Conservation (phyloP, 1,140 invertebrate species). For the Euborellia annulipes region DNA sequence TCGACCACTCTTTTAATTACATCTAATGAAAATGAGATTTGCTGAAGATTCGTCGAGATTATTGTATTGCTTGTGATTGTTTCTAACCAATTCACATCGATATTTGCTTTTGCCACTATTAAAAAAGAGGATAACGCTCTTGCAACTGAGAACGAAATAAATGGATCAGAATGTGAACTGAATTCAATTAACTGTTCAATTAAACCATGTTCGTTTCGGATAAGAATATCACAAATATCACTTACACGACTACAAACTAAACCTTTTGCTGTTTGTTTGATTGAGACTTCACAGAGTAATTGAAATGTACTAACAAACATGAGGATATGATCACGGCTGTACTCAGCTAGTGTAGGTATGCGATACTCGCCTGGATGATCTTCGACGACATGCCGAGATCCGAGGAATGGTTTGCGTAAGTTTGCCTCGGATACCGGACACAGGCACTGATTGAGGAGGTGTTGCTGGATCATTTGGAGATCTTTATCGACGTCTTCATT, state of each 20-base stretch:
- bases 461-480: constrained; percentile 10
- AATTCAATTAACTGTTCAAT: constrained; percentile 68
- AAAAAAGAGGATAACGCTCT: constrained; percentile 66
- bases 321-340: constrained; percentile 51
- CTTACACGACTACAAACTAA: constrained; percentile 61
- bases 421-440: constrained; percentile 55
- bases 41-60: constrained; percentile 44
- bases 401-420: constrained; percentile 49
- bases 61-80: constrained; percentile 35
- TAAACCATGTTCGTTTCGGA: constrained; percentile 61
- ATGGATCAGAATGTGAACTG: constrained; percentile 57
- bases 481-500: constrained; percentile 13
- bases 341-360: constrained; percentile 41
- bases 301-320: constrained; percentile 68
- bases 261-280: constrained; percentile 65
- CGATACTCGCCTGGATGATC: constrained; percentile 30
- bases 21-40: constrained; percentile 68
- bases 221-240: constrained; percentile 60
- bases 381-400: constrained; percentile 21
- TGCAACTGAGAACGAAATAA: constrained; percentile 60
- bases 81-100: constrained; percentile 62
- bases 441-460: constrained; percentile 52
- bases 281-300: constrained; percentile 63
- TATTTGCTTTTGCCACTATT: constrained; percentile 61
- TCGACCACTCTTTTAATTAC: constrained; percentile 71